Percentiles rank a stretch among this genome's conserved stretches.
phyloP scores from a whole-genome alignment of 1,140 invertebrate genomes.

The Dinoponera quadriceps region DNA sequence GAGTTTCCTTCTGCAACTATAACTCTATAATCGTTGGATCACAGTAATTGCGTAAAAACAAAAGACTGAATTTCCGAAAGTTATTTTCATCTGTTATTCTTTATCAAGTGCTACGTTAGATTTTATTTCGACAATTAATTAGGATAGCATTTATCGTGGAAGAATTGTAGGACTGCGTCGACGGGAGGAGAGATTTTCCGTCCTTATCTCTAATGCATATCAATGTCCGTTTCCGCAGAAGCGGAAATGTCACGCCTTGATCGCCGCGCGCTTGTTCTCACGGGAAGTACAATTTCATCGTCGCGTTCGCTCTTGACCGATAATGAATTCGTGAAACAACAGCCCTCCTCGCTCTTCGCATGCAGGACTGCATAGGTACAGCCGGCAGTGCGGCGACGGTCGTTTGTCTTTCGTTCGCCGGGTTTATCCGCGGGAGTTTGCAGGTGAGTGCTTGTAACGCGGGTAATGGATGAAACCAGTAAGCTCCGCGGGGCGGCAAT shows the following conservation, averaged over 20 bases:
- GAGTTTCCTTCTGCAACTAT: no score
- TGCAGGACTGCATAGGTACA: background rate
- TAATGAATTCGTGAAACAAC: slow-evolving; percentile 10
- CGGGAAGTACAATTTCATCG: background rate
- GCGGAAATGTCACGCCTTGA: no score
- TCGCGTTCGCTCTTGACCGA: background rate
- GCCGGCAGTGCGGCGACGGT: background rate
- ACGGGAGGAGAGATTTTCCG: background rate
- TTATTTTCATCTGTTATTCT: no score
- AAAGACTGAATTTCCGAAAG: no score
- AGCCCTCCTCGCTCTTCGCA: no score
- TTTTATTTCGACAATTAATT: slow-evolving; percentile 1
- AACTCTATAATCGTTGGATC: no score
- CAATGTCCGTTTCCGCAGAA: no score
- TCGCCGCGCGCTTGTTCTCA: no score
- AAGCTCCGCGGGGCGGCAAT: slow-evolving; percentile 73
- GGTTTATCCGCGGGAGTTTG: slow-evolving; percentile 29
- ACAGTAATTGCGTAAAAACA: no score
- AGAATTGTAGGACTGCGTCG: background rate
- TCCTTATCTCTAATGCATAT: no score
- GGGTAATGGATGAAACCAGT: slow-evolving; percentile 76
- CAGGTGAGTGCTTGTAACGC: slow-evolving; percentile 38
- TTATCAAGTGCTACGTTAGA: background rate
- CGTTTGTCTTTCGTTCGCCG: slow-evolving; percentile 29
- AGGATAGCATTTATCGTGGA: background rate